A percentile compares a stretch with the other conserved stretches of the same genome.
Conservation (phyloP, 2,888 invertebrate genomes). For the Sinotaia quadrata region DNA sequence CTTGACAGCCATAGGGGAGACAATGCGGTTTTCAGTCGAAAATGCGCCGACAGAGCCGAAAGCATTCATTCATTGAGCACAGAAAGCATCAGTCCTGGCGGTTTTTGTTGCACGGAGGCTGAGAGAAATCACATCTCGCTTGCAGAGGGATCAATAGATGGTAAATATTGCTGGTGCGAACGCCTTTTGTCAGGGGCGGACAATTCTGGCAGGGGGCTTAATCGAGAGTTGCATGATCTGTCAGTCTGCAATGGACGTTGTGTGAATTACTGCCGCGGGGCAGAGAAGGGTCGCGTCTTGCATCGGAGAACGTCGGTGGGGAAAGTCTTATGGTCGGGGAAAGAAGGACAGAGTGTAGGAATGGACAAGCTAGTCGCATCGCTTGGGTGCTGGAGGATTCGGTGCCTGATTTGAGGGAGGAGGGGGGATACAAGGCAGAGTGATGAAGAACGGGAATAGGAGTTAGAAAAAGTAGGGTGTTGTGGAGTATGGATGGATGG, state of each 20-base stretch:
- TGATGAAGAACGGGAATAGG: not conserved
- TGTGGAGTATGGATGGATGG: too few species aligned
- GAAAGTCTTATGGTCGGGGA: not conserved
- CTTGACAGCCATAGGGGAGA: not conserved
- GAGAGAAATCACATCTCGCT: slow-evolving; percentile 21
- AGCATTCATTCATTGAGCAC: not conserved
- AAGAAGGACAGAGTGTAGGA: not conserved
- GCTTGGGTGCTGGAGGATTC: not conserved
- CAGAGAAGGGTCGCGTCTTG: not conserved
- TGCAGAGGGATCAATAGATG: slow-evolving; percentile 17
- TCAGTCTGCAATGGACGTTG: slow-evolving; percentile 6
- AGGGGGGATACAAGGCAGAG: not conserved
- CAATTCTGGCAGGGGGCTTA: slow-evolving; percentile 12
- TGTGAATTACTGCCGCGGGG: slow-evolving; percentile 6
- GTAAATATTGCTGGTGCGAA: slow-evolving; percentile 22
- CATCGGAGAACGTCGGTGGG: not conserved
- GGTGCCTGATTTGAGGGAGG: not conserved
- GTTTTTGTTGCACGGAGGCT: not conserved
- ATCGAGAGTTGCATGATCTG: slow-evolving; percentile 26
- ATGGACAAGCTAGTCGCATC: not conserved
- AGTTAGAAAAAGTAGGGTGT: not conserved
- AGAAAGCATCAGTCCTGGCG: not conserved
- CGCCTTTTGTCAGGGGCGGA: slow-evolving; percentile 19
- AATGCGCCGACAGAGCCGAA: not conserved
- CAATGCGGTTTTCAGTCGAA: slow-evolving; percentile 8